phyloP scores from a whole-genome alignment of 2,797 vertebrate genomes.

The Vultur gryphus region DNA sequence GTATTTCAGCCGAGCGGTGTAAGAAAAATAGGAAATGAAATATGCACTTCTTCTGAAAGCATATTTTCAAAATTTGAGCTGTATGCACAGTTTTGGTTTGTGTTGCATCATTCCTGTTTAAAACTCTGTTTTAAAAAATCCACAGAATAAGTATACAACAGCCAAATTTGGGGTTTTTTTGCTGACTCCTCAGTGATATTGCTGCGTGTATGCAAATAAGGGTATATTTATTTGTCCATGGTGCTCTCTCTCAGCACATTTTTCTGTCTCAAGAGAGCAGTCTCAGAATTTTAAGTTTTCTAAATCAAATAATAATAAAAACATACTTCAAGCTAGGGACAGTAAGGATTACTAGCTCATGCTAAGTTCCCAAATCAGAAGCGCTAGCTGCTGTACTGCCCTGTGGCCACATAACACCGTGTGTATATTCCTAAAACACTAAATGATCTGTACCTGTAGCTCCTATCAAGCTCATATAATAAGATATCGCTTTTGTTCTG shows the following conservation, averaged over 20 bases:
- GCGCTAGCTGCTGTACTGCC: background rate
- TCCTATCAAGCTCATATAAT: background rate
- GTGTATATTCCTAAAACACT: background rate
- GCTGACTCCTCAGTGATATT: background rate
- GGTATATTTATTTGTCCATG: background rate
- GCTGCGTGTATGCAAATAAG: background rate
- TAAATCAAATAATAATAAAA: background rate
- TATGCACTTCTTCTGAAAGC: background rate
- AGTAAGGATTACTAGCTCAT: background rate
- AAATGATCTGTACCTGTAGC: background rate
- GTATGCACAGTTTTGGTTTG: background rate
- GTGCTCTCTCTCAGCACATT: background rate
- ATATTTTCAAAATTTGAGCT: background rate
- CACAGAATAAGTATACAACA: background rate
- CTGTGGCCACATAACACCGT: background rate
- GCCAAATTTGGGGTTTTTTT: too few species aligned
- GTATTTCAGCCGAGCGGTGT: fast-evolving
- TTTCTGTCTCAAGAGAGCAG: background rate
- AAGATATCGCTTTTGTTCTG: background rate
- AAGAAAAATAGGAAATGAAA: constrained; percentile 39
- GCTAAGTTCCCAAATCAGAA: background rate
- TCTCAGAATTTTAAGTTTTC: background rate
- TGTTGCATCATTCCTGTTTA: background rate
- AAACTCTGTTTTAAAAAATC: background rate
- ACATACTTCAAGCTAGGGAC: background rate